Conservation (phyloP, 2,797 vertebrate species). For the Ptychadena robeensis region DNA sequence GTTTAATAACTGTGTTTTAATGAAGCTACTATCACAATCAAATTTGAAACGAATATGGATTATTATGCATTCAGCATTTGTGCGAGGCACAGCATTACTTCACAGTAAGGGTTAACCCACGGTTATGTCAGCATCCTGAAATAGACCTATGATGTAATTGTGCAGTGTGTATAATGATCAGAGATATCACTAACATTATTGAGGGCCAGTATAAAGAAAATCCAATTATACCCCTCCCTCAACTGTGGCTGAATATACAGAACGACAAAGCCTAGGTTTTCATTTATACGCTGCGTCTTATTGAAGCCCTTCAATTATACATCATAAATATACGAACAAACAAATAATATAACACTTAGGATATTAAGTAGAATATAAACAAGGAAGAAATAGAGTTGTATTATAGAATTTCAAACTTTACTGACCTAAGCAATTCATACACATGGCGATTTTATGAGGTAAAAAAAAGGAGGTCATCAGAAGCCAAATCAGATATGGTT, state of each 20-base stretch:
- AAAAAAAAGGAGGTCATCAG: too few species aligned
- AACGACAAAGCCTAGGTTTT: neutral
- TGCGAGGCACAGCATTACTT: neutral
- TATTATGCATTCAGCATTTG: neutral
- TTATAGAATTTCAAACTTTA: too few species aligned
- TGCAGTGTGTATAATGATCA: constrained; percentile 52
- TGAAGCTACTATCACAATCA: neutral
- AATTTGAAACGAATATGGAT: neutral
- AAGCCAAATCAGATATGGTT: too few species aligned
- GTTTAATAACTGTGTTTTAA: neutral
- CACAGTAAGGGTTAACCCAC: constrained; percentile 28
- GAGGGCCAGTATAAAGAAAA: constrained; percentile 42
- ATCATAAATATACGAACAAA: neutral
- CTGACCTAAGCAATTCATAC: too few species aligned
- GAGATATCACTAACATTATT: constrained; percentile 51
- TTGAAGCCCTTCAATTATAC: neutral
- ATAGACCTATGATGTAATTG: constrained; percentile 58
- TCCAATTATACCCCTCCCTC: constrained; percentile 31
- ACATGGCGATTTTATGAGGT: too few species aligned
- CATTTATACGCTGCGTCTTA: neutral
- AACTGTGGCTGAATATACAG: neutral
- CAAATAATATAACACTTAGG: too few species aligned
- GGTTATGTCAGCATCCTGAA: constrained; percentile 53
- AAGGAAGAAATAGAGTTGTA: too few species aligned
- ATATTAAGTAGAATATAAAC: too few species aligned